These are phyloP conservation scores for Enteromius fasciolatus DNA, from an alignment of 2,797 vertebrate genomes.

Conservation along the genomic window DNA sequence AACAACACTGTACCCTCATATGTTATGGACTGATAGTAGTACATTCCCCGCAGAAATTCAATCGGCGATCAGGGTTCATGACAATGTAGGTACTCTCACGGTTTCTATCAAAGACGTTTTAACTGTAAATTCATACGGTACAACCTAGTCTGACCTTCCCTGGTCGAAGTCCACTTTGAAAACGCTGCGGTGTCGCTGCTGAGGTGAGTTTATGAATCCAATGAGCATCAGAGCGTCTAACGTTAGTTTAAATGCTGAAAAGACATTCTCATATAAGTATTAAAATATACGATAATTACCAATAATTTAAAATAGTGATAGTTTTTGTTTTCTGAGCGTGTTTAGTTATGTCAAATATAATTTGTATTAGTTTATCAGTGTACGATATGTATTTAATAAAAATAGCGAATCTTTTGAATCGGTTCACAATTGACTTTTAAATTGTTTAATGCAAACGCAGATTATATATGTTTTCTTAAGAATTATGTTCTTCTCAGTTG, in stretches of 20 bases:
- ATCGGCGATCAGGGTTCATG: not conserved
- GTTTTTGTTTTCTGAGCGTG: not conserved
- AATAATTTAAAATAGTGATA: not conserved
- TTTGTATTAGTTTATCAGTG: not conserved
- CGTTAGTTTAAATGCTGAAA: not conserved
- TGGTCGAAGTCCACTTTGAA: not conserved
- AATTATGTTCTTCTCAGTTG: not conserved
- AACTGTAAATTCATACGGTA: too few species aligned
- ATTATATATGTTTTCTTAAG: not conserved
- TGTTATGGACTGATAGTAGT: conserved; percentile 10
- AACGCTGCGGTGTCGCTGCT: not conserved
- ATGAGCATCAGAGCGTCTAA: not conserved
- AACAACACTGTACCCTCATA: not conserved
- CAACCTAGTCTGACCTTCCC: too few species aligned
- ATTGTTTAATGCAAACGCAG: not conserved
- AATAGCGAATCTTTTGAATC: not conserved
- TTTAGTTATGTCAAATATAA: not conserved
- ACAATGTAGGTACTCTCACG: not conserved
- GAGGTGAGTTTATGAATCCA: conserved; percentile 25
- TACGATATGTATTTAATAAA: not conserved
- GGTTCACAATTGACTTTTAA: not conserved
- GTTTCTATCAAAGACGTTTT: conserved; percentile 6
- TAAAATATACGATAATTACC: not conserved
- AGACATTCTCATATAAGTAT: not conserved
- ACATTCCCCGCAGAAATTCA: conserved; percentile 52